phyloP scores from a whole-genome alignment of 2,113 vertebrate species.

The Leptobrachium leishanense region DNA sequence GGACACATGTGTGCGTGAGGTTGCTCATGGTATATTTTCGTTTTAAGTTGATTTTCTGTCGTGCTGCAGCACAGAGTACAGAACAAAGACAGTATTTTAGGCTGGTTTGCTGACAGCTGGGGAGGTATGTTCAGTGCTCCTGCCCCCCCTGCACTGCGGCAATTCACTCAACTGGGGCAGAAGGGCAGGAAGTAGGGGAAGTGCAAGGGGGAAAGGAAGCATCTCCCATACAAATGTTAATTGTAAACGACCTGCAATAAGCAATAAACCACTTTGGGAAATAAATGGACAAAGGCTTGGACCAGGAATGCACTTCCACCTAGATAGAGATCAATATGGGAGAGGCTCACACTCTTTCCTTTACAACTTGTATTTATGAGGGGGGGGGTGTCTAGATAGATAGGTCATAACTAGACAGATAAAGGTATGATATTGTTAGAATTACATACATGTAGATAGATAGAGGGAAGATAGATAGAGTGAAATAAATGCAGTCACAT shows the following conservation, averaged over 20 bases:
- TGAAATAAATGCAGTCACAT: too few relatives aligned
- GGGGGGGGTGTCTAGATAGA: too few relatives aligned
- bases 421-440: too few relatives aligned
- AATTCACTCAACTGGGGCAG: conserved; percentile 62
- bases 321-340: neutral
- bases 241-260: conserved; percentile 11
- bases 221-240: conserved; percentile 13
- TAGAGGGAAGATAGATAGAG: too few relatives aligned
- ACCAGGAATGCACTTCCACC: conserved; percentile 5
- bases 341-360: too few relatives aligned
- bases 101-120: conserved; percentile 93
- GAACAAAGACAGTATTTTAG: conserved; percentile 99
- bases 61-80: conserved; percentile 56
- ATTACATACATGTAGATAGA: too few relatives aligned
- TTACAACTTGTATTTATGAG: too few relatives aligned
- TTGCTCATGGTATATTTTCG: conserved; percentile 36
- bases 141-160: conserved; percentile 93
- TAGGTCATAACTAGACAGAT: too few relatives aligned
- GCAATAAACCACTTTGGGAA: conserved; percentile 33
- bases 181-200: conserved; percentile 68
- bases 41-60: conserved; percentile 53
- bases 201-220: conserved; percentile 56
- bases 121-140: conserved; percentile 80
- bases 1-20: neutral
- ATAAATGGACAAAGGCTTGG: conserved; percentile 11